Percentiles rank a stretch among this genome's conserved stretches.
These are phyloP conservation scores for Xenopus laevis DNA, from an alignment of 2,113 vertebrate species.

Conservation along the genomic window DNA sequence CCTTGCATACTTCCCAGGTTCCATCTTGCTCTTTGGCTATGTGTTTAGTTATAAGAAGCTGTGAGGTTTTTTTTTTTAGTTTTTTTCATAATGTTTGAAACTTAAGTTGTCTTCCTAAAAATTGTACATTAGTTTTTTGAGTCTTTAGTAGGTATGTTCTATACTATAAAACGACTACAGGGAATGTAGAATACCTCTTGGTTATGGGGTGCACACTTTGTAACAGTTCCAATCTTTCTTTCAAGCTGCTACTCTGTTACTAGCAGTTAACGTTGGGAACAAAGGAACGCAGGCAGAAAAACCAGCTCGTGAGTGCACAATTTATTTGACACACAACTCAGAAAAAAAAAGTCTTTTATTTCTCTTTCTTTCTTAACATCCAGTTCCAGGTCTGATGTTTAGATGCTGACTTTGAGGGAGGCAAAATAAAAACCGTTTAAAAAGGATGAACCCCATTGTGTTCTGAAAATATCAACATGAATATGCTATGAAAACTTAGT, in stretches of 20 bases:
- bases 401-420: slow-evolving; percentile 58
- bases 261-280: slow-evolving; percentile 47
- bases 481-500: slow-evolving; percentile 62
- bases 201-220: slow-evolving; percentile 47
- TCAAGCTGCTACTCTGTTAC: slow-evolving; percentile 27
- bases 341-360: slow-evolving; percentile 1
- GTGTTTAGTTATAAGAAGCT: slow-evolving; percentile 51
- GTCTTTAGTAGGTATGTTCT: slow-evolving; percentile 19
- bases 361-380: slow-evolving; percentile 55
- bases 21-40: slow-evolving; percentile 53
- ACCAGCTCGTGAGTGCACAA: slow-evolving; percentile 60
- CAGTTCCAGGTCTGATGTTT: slow-evolving; percentile 59
- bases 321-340: slow-evolving; percentile 62
- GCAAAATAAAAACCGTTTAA: slow-evolving; percentile 54
- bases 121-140: slow-evolving; percentile 34
- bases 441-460: slow-evolving; percentile 66
- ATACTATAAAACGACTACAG: slow-evolving; percentile 14
- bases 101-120: slow-evolving; percentile 56
- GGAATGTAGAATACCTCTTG: slow-evolving; percentile 47
- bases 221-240: slow-evolving; percentile 32
- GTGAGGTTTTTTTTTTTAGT: slow-evolving; percentile 32
- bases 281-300: slow-evolving; percentile 50
- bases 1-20: slow-evolving; percentile 46
- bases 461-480: slow-evolving; percentile 50
- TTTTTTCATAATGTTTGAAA: slow-evolving; percentile 49